Evolutionary conservation across 2,113 vertebrate species (phyloP), one percentile per base, ranked within the genome.

Genomic region (Hippopotamus amphibius): DNA sequence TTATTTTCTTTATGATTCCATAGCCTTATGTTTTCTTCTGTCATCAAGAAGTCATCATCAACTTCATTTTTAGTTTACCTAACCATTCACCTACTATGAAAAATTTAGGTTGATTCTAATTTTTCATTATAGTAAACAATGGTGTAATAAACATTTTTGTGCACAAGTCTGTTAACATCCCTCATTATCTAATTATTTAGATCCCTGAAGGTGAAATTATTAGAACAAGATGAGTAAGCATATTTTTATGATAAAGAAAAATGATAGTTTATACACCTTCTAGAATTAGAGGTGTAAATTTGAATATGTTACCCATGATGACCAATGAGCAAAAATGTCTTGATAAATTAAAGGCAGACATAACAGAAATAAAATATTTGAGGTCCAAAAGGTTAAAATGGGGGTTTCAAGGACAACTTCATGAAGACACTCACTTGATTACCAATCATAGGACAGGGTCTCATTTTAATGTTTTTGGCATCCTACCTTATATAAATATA

Each of bases 101-200:
- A 63, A 88, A 76, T 69, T 76, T 43, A 76, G 50, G 12, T 69
- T 63, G 43, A 69, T 59, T 80, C 16, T 89, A 76, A 66, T 48
- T 94, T 93, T 92, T 92, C 43, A 69, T 76, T 92, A 57, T 71
- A 77, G 66, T 93, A 66, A 94, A 50, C 66, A 94, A 87, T 94
- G 11, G 28, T 65, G 5, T 55, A 53, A 83, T 90, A 93, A 66
- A 22, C 13, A 87, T 53, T 97, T 96, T 72, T 84, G 24, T 74
- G 15, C 24, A 80, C 11, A 90, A 24, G 43, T 89, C 2, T 94
- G 14, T 97, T 88, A 74, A 37, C 6, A 15, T 46, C 37, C 43
- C 50, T 93, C 21, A 57, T 59, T 87, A 90, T 48, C 93, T 93
- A 77, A 80, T 74, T 79, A 84, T 46, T 41, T 72, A 80, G 8